A percentile compares a stretch with the other conserved stretches of the same genome.
Conservation (phyloP, 1,140 invertebrate genomes). For the Anoplolepis gracilipes region DNA sequence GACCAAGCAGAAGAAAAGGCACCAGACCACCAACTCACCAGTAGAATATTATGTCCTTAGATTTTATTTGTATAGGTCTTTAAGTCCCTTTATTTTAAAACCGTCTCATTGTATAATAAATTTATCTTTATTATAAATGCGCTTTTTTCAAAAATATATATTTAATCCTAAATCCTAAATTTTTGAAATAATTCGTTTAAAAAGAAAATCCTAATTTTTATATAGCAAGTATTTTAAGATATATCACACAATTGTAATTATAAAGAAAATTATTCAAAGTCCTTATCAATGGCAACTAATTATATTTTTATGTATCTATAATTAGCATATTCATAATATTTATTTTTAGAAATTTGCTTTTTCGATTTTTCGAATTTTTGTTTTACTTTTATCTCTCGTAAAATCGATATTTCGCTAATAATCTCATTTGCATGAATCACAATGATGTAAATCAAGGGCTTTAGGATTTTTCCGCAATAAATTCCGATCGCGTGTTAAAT, state of each 20-base stretch:
- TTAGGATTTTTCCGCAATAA: slow-evolving; percentile 4
- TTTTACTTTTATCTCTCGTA: not conserved
- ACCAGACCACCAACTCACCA: slow-evolving; percentile 69
- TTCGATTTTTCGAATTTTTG: not conserved
- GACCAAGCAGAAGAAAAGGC: slow-evolving; percentile 86
- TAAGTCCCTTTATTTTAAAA: slow-evolving; percentile 51
- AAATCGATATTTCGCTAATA: not conserved
- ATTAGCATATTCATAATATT: not conserved
- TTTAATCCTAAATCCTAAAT: slow-evolving; percentile 6
- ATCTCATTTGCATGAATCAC: not conserved
- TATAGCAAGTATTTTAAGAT: not conserved
- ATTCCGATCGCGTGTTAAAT: slow-evolving; percentile 58
- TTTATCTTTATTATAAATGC: slow-evolving; percentile 41
- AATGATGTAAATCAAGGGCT: not conserved
- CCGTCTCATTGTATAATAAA: slow-evolving; percentile 53
- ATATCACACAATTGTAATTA: not conserved
- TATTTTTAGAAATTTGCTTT: not conserved
- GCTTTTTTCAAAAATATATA: not conserved
- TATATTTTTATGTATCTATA: not conserved
- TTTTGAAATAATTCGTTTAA: not conserved
- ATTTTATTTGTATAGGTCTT: slow-evolving; percentile 58
- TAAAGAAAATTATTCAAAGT: not conserved
- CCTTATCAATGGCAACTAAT: not conserved
- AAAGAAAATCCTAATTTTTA: not conserved
- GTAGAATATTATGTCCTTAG: slow-evolving; percentile 40